Evolutionary conservation across 2,113 vertebrate genomes (phyloP).

Genomic region (Misgurnus anguillicaudatus): DNA sequence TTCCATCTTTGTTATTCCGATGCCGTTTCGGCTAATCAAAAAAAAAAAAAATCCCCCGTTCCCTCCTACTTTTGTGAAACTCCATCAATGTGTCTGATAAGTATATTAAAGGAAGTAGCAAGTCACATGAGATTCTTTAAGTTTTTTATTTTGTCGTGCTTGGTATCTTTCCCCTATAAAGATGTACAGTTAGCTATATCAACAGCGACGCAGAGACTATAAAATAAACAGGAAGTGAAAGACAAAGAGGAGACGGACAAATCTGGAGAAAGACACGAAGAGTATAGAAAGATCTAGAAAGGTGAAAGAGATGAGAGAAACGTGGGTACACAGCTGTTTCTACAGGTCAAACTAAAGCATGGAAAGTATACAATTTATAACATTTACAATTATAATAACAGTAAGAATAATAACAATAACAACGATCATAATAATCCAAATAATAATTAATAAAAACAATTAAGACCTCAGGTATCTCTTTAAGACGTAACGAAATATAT

Average conservation of each 20-base stretch:
- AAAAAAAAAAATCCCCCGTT: slow-evolving; percentile 24
- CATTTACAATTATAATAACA: slow-evolving; percentile 82
- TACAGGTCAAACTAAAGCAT: slow-evolving; percentile 68
- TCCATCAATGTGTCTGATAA: slow-evolving; percentile 1
- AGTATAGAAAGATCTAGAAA: slow-evolving; percentile 57
- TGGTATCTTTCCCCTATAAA: slow-evolving; percentile 81
- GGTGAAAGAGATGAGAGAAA: slow-evolving; percentile 59
- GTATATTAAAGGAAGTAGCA: too few species aligned
- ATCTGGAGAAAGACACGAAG: slow-evolving; percentile 63
- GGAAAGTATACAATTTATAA: slow-evolving; percentile 76
- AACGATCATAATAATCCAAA: slow-evolving; percentile 77
- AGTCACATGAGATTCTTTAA: slow-evolving; percentile 54
- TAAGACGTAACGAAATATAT: slow-evolving; percentile 72
- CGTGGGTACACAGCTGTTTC: slow-evolving; percentile 66
- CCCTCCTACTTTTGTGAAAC: slow-evolving; percentile 27
- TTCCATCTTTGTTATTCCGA: slow-evolving; percentile 38
- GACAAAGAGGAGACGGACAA: slow-evolving; percentile 51
- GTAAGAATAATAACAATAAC: slow-evolving; percentile 77
- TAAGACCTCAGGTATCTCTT: slow-evolving; percentile 75
- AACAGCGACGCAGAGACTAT: slow-evolving; percentile 77
- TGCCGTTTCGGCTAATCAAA: slow-evolving; percentile 46
- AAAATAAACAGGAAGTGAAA: slow-evolving; percentile 68
- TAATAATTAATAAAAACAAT: slow-evolving; percentile 71
- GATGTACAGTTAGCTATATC: slow-evolving; percentile 83
- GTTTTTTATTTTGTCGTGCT: slow-evolving; percentile 81